A percentile compares a stretch with the other conserved stretches of the same genome.
Evolutionary conservation across 2,113 vertebrate genomes (phyloP).

Genomic region (Cariama cristata): DNA sequence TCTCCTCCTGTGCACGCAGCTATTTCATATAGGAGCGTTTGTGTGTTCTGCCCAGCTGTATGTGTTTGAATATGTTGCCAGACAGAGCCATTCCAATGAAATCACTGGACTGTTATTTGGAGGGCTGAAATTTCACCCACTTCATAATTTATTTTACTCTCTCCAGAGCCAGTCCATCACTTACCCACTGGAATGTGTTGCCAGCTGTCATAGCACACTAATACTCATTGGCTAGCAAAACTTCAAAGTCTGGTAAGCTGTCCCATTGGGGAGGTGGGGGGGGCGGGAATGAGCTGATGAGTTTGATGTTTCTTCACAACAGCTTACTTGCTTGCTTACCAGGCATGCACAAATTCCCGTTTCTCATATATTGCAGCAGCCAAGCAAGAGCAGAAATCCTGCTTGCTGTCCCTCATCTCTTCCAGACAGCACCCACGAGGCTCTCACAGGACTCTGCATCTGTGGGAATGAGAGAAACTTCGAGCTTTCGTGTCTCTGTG

Average conservation of each 20-base stretch:
- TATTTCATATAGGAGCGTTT: not conserved
- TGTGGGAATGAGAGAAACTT: not conserved
- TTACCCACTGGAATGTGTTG: constrained; percentile 49
- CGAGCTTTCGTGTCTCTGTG: not conserved
- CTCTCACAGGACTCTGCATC: not conserved
- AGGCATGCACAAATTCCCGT: not conserved
- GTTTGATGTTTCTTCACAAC: constrained; percentile 16
- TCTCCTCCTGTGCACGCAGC: not conserved
- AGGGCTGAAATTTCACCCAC: constrained; percentile 62
- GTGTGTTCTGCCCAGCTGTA: constrained; percentile 38
- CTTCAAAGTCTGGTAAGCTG: constrained; percentile 34
- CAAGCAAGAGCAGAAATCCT: not conserved
- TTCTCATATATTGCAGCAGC: not conserved
- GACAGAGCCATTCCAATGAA: constrained; percentile 62
- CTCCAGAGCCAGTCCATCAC: constrained; percentile 39
- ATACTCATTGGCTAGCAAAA: not conserved
- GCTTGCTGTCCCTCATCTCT: not conserved
- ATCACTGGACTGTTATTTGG: constrained; percentile 58
- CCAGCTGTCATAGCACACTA: constrained; percentile 48
- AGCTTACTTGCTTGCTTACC: not conserved
- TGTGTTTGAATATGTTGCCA: constrained; percentile 24
- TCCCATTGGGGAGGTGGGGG: not conserved
- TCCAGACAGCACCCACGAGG: not conserved
- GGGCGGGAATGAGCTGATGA: not conserved
- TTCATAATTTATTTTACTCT: constrained; percentile 52